A percentile compares a stretch with the other conserved stretches of the same genome.
Evolutionary conservation across 2,797 vertebrate genomes (phyloP).

Genomic region (Coracias cyanogaster): DNA sequence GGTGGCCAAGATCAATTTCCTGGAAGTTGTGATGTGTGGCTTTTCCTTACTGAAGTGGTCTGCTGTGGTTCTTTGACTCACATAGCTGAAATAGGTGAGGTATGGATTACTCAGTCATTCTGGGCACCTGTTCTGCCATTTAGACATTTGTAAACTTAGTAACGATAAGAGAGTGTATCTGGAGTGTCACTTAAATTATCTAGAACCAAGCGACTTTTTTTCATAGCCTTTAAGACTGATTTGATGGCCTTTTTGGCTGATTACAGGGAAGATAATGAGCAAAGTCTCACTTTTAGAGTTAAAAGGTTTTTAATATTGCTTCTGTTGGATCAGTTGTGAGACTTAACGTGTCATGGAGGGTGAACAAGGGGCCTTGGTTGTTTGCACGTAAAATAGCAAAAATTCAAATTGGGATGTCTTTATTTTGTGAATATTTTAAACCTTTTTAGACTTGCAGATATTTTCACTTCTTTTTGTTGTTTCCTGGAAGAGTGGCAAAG

Average conservation of each 20-base stretch:
- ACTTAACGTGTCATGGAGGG: rapidly evolving
- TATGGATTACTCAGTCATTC: not conserved
- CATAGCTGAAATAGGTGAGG: not conserved
- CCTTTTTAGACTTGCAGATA: not conserved
- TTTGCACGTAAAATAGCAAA: not conserved
- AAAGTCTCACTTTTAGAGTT: not conserved
- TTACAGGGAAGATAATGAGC: not conserved
- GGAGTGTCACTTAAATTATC: not conserved
- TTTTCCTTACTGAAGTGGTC: not conserved
- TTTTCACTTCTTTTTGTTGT: not conserved
- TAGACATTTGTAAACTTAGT: not conserved
- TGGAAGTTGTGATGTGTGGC: not conserved
- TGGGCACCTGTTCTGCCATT: not conserved
- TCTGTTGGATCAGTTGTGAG: not conserved
- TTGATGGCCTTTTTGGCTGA: not conserved
- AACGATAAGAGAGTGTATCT: rapidly evolving
- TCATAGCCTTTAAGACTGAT: not conserved
- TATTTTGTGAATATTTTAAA: not conserved
- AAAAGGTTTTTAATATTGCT: not conserved
- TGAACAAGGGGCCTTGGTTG: not conserved
- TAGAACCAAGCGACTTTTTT: not conserved
- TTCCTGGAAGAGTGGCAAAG: not conserved
- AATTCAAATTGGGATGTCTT: not conserved
- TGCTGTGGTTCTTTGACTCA: not conserved
- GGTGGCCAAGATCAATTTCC: not conserved